Evolutionary conservation across 2,888 invertebrate genomes (phyloP), one percentile per base, ranked within the genome.

Genomic region (Pandemis cinnamomeana): DNA sequence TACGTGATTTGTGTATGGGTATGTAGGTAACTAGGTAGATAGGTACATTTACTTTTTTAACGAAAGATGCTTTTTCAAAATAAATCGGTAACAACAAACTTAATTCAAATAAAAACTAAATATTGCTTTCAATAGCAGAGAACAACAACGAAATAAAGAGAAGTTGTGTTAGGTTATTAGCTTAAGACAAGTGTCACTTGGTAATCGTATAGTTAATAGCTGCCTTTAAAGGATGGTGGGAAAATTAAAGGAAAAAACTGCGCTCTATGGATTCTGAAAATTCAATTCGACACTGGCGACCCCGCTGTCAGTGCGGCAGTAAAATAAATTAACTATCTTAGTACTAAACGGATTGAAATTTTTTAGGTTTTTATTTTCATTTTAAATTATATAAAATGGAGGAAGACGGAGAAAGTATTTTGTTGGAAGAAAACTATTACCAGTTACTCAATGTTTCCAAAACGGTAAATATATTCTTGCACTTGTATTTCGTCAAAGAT

Each of bases 361-460:
- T 79, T 77, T 76, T 79, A 77, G 77, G 68, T 70, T 73, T 76
- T 76, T 76, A 70, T 75, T 75, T 69, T 78, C 80, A 80, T 78
- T 79, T 77, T 77, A 80, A 77, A 79, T 77, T 77, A 68, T 78
- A 76, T 79, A 87, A 83, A 86, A 96, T 97, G 96, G 96, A 96
- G 86, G 95, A 95, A 83, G 96, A 97, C 84, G 95, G 95, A 64
- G 96, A 96, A 80, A 96, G 95, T 83, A 95, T 94, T 87, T 87
- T 95, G 76, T 89, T 96, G 75, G 97, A 97, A 91, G 98, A 98
- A 84, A 97, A 98, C 92, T 98, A 96, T 91, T 98, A 98, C 89
- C 96, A 97, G 76, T 96, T 98, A 89, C 94, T 98, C 71, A 98
- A 98, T 94, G 95, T 98, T 77, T 95, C 97, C 8, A 96, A 95